Evolutionary conservation across 2,797 vertebrate genomes (phyloP), one percentile per base, ranked within the genome.

Genomic region (Cirrhinus molitorella): DNA sequence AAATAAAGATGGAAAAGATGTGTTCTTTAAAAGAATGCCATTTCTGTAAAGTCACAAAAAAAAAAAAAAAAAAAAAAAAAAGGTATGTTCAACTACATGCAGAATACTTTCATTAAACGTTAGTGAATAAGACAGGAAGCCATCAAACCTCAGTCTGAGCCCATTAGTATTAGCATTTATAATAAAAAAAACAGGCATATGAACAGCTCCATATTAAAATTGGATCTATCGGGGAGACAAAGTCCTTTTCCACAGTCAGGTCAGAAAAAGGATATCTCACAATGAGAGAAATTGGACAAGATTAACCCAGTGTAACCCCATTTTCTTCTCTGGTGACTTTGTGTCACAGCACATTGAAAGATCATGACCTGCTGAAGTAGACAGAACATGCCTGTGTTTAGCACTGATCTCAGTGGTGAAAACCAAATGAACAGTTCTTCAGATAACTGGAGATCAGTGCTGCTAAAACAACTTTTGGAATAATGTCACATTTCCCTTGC

Each of bases 221-320:
- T 8, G 75, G 43, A 77, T 79, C 43, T 78, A 57, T 25, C 14
- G 9, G 63, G 40, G 13, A 43, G 57, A 81, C 49, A 72, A 72
- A 59, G 79, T 34, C 66, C 55, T 80, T 59, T 28, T 28, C 65
- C 43, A 86, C 85, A 87, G 85, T 76, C 73, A 84, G 87, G 76
- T 81, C 85, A 82, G 84, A 85, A 85, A 91, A 87, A 90, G 83
- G 79, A 87, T 84, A 85, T 61, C 70, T 75, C 49, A 23, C 78
- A 82, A 51, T 87, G 79, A 90, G 88, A 90, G 85, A 90, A 92
- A 93, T 90, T 90, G 89, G 88, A 92, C 91, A 92, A 94, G 87
- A 93, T 94, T 94, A 93, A 94, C 92, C 94, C 90, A 61, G 37
- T 51, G 85, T 87, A 91, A 93, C 92, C 92, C 90, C 91, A 93